phyloP scores from a whole-genome alignment of 2,888 invertebrate species.

The Melanostoma scalare region DNA sequence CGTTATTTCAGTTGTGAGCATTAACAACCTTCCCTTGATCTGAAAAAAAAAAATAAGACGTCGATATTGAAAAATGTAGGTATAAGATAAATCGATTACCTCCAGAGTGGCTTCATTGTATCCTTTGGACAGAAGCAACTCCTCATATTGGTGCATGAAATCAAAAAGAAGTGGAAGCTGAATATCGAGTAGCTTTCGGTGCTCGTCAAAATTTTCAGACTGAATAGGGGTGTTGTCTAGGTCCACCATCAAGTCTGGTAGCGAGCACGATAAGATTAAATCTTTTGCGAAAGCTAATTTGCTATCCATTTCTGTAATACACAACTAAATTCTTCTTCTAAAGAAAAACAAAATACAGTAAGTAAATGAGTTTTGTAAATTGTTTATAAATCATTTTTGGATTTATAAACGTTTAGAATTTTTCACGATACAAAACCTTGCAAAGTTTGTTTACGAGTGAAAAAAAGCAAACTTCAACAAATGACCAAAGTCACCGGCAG shows the following conservation, averaged over 20 bases:
- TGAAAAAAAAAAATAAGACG: constrained; percentile 48
- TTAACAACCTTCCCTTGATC: constrained; percentile 75
- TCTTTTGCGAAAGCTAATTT: constrained; percentile 52
- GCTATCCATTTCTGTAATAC: constrained; percentile 38
- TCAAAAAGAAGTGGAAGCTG: constrained; percentile 78
- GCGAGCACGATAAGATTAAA: constrained; percentile 73
- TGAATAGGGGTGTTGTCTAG: constrained; percentile 76
- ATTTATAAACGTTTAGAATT: no score
- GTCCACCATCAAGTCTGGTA: constrained; percentile 77
- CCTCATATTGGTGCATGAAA: constrained; percentile 75
- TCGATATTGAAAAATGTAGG: not conserved
- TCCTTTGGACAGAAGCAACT: constrained; percentile 47
- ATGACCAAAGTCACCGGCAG: no score
- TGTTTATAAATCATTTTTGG: no score
- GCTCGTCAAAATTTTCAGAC: constrained; percentile 75
- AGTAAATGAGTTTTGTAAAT: not conserved
- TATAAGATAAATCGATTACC: constrained; percentile 18
- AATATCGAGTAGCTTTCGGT: constrained; percentile 74
- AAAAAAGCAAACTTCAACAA: no score
- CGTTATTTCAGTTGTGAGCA: constrained; percentile 78
- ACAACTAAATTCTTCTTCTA: no score
- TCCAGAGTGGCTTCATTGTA: constrained; percentile 37
- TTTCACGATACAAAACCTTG: no score
- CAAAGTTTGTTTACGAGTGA: no score
- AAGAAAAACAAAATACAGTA: not conserved